Conservation (phyloP, 1,140 invertebrate species). For the Orchesella cincta region DNA sequence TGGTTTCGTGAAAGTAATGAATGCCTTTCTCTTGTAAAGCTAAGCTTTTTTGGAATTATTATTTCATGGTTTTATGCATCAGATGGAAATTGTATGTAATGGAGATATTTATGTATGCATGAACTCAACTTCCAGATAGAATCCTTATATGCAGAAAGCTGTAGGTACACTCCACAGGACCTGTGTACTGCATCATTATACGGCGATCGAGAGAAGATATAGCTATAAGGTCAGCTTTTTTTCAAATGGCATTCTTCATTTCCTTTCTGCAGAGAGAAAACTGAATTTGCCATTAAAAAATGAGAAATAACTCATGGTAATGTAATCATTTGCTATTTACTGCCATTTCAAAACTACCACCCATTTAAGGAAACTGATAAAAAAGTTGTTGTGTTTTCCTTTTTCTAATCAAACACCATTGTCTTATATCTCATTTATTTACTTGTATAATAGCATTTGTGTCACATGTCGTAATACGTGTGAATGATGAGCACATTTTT, state of each 20-base stretch:
- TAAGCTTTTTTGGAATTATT: background rate
- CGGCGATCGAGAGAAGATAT: background rate
- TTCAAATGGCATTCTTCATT: background rate
- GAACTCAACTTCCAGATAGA: background rate
- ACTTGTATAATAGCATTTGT: no score
- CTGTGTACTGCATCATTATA: background rate
- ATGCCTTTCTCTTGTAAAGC: background rate
- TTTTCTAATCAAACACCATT: background rate
- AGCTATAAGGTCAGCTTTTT: background rate
- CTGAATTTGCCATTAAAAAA: constrained; percentile 1
- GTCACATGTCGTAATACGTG: no score
- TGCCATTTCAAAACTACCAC: background rate
- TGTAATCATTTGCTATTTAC: background rate
- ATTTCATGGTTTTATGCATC: background rate
- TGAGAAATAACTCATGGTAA: background rate
- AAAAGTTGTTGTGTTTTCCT: background rate
- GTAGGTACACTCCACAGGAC: background rate
- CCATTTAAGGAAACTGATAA: constrained; percentile 19
- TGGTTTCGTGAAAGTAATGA: background rate
- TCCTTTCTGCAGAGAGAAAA: background rate
- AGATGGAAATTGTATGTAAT: background rate
- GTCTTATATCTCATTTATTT: background rate
- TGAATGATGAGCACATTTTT: no score
- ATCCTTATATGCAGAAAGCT: background rate
- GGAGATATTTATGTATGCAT: no score